Evolutionary conservation across 2,888 invertebrate genomes (phyloP).

Genomic region (Chorisops tibialis): DNA sequence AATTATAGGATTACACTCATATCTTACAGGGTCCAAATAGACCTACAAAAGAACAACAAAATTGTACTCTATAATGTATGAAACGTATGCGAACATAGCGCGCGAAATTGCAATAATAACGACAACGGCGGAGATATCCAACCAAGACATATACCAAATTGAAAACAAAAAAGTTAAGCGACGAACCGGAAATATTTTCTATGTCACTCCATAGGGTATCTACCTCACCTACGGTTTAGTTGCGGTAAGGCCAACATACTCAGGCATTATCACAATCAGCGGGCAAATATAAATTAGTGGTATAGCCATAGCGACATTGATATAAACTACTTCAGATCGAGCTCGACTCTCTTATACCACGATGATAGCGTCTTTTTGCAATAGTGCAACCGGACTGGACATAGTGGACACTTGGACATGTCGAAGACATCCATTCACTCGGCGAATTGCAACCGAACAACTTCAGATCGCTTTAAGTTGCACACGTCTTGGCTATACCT

Average conservation of each 20-base stretch:
- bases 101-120: too few relatives aligned
- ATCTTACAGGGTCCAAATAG: background rate
- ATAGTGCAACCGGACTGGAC: too few relatives aligned
- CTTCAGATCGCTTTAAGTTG: background rate
- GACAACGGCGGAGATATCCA: background rate
- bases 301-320: background rate
- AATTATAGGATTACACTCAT: background rate
- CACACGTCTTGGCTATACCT: background rate
- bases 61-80: too few relatives aligned
- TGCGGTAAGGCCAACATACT: background rate
- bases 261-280: background rate
- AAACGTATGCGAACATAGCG: too few relatives aligned
- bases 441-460: background rate
- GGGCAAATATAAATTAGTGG: background rate
- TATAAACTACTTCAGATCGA: background rate
- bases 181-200: slow-evolving; percentile 32
- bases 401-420: too few relatives aligned
- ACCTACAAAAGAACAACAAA: background rate
- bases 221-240: background rate
- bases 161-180: slow-evolving; percentile 28
- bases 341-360: background rate
- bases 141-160: background rate
- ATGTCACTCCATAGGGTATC: slow-evolving; percentile 1
- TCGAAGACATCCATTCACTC: background rate
- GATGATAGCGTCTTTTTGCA: too few relatives aligned